Evolutionary conservation across 2,113 vertebrate genomes (phyloP), one percentile per base, ranked within the genome.

Genomic region (Aegotheles bennettii): DNA sequence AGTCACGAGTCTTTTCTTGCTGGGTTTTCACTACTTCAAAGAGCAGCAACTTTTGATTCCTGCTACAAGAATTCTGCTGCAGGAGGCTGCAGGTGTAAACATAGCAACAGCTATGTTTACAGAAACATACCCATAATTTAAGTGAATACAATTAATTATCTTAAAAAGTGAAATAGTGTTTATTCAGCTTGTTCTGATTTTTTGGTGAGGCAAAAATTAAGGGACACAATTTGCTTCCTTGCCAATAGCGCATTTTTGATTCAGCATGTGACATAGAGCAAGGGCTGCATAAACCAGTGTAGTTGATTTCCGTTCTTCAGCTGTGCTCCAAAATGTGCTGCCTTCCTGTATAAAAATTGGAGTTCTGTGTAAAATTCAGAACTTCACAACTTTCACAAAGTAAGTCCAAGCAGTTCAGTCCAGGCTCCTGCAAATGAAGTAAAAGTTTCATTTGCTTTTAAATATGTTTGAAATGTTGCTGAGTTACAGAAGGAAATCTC

Each of bases 1-100:
- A 47, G 47, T 98, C 98, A 98, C 87, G 71, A 48, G 97, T 91
- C 59, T 64, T 90, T 89, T 79, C n/a, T 93, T 83, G 79, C 79
- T 74, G 63, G 24, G 31, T 75, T 90, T 79, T 50, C 84, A 73
- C 90, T 90, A 73, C 50, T 68, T 33, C 76, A 82, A 67, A 91
- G 80, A 92, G 74, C 89, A 85, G 92, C 76, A 96, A 29, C 97
- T 96, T 97, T 91, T 98, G 97, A 96, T 85, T 94, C 20, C 56
- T 84, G 84, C 78, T 61, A 9, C 56, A 89, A 65, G 40, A 77
- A 40, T 54, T 77, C 71, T 71, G 21, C 40, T 84, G 67, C 85
- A 78, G 36, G 71, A 84, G 23, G 73, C 86, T 95, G 50, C 78
- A 71, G 74, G 53, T 63, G 76, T 42, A 57, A 88, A 80, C 31